These are phyloP conservation scores for Netelia melanura DNA, from an alignment of 2,888 invertebrate genomes.

Conservation along the genomic window DNA sequence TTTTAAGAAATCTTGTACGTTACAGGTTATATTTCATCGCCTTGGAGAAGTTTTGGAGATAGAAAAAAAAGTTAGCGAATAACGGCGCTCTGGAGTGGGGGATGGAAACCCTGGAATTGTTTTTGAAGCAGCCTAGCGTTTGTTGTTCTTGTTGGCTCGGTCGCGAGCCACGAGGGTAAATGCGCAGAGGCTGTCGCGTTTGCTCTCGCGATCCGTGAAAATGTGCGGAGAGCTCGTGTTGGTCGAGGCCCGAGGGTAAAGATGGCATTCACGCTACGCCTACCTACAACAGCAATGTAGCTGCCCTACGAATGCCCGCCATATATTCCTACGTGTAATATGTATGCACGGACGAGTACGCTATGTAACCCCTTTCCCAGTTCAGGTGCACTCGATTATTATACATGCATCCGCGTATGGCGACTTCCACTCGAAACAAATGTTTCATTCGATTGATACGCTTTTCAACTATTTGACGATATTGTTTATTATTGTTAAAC, in stretches of 20 bases:
- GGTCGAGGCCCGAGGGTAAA: constrained; percentile 50
- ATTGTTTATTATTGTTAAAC: no score
- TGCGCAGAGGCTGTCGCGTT: constrained; percentile 2
- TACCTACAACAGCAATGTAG: constrained; percentile 40
- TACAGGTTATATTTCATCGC: background rate
- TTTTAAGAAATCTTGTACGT: background rate
- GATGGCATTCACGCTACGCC: constrained; percentile 57
- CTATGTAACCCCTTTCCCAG: constrained; percentile 5
- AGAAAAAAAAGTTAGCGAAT: constrained; percentile 45
- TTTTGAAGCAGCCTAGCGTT: constrained; percentile 62
- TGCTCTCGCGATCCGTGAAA: constrained; percentile 30
- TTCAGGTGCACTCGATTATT: background rate
- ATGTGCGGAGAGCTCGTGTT: constrained; percentile 32
- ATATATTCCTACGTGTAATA: background rate
- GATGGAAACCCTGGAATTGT: constrained; percentile 38
- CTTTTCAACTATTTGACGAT: no score
- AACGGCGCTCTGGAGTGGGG: constrained; percentile 20
- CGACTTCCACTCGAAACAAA: no score
- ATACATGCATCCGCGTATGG: background rate
- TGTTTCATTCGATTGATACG: no score
- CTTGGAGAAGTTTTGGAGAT: background rate
- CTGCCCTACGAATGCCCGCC: constrained; percentile 15
- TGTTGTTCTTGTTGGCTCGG: constrained; percentile 56
- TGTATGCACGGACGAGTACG: background rate
- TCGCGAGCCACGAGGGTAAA: constrained; percentile 20